phyloP scores from a whole-genome alignment of 2,888 invertebrate species.

The Pseudococcus jackbeardsleyi region DNA sequence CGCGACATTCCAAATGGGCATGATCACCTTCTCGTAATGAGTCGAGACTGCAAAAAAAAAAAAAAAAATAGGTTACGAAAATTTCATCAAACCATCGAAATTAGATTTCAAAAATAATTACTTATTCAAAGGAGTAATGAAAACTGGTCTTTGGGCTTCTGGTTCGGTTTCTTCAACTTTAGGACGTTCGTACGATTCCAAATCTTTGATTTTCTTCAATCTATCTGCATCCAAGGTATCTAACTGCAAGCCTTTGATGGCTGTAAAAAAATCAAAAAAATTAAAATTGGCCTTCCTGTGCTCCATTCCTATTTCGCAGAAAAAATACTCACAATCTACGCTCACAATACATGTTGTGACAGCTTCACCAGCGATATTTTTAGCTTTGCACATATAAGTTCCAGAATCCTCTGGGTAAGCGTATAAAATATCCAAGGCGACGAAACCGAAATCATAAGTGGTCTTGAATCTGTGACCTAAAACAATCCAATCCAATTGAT shows the following conservation, averaged over 20 bases:
- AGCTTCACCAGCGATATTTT: slow-evolving; percentile 95
- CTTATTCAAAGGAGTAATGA: slow-evolving; percentile 86
- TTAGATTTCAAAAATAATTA: slow-evolving; percentile 61
- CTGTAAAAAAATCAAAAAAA: slow-evolving; percentile 73
- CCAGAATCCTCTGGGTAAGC: slow-evolving; percentile 98
- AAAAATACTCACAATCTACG: slow-evolving; percentile 80
- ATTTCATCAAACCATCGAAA: neutral
- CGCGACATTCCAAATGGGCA: slow-evolving; percentile 91
- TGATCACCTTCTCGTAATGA: slow-evolving; percentile 91
- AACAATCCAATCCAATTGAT: neutral
- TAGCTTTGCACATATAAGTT: slow-evolving; percentile 95
- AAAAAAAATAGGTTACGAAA: neutral
- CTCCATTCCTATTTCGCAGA: too few species aligned
- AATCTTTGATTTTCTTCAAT: slow-evolving; percentile 86
- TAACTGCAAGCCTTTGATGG: slow-evolving; percentile 85
- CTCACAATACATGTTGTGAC: slow-evolving; percentile 91
- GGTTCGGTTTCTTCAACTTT: slow-evolving; percentile 82
- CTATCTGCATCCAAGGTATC: slow-evolving; percentile 94
- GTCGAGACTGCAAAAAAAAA: slow-evolving; percentile 77
- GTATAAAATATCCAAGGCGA: slow-evolving; percentile 95
- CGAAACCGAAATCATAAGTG: slow-evolving; percentile 97
- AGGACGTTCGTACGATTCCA: slow-evolving; percentile 86
- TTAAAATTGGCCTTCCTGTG: too few species aligned
- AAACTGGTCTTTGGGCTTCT: slow-evolving; percentile 86
- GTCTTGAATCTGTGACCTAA: slow-evolving; percentile 93